Base-by-base conservation (phyloP, 1,140 invertebrate genomes). In the Nilaparvata lugens region DNA sequence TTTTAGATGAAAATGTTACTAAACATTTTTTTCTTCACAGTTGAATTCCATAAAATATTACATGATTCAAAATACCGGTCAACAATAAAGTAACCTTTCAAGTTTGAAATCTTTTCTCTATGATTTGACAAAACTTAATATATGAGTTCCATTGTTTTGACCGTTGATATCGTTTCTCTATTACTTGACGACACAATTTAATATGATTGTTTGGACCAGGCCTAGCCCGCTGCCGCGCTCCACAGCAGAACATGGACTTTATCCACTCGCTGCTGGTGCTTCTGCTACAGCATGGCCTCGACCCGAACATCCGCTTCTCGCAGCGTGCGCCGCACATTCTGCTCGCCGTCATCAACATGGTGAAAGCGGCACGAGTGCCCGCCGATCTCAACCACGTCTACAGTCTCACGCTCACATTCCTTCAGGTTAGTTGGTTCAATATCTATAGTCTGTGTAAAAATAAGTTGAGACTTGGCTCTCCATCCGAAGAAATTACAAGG, bases 301-400 rank as follows among this genome's bases (percentile, higher is more conserved):
- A 88, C 72, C 83, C 81, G 40, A 86, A 85, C 68, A 76, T 74
- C 3, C 61, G 69, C 7, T 76, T 79, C 59, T 75, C 73, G 25
- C 70, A 79, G 65, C 70, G 79, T 40, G 81, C 76, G 3, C 83
- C 84, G 66, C 84, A 87, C 66, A 85, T 86, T 64, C 74, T 88
- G 16, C 78, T 85, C 62, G 81, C 79, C 18, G 76, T 81, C 66
- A 72, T 87, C 73, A 85, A 87, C 68, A 85, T 87, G 82, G 83
- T 87, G 38, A 78, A 82, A 64, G 83, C 83, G 71, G 82, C 85
- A 11, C 74, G 84, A 38, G 78, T 76, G 38, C 81, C 83, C 48
- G 71, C 72, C 35, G 85, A 88, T 64, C 77, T 88, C 65, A 74
- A 82, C 60, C 83, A 84, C 70, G 80, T 88, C 31, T 83, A 87